Evolutionary conservation across 2,113 vertebrate species (phyloP).

Genomic region (Thinocorus orbignyianus): DNA sequence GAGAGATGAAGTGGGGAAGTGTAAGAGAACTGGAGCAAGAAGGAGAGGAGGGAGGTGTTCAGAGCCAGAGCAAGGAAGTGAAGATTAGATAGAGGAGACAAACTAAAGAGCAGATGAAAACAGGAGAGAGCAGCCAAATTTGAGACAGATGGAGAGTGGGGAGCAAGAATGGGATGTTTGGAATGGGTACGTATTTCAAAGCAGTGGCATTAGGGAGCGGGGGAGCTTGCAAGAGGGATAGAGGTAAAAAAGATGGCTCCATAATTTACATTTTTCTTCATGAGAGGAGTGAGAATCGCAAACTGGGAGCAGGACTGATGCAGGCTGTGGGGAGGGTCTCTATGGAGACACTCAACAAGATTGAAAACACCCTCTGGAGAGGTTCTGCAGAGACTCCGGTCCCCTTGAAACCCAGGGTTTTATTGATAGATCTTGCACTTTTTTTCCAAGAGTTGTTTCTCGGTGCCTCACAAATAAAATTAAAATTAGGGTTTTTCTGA

Average conservation of each 20-base stretch:
- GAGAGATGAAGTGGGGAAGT: neutral
- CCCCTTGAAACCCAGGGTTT: neutral
- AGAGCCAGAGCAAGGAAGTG: conserved; percentile 20
- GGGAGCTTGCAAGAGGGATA: neutral
- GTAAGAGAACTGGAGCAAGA: neutral
- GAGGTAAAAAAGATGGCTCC: neutral
- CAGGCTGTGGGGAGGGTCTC: neutral
- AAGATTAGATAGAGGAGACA: conserved; percentile 13
- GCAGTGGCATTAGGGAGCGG: neutral
- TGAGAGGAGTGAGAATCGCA: neutral
- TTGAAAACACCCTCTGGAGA: neutral
- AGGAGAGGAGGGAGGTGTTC: neutral
- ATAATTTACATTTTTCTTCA: neutral
- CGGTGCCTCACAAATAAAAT: conserved; percentile 21
- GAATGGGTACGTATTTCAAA: neutral
- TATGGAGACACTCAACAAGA: neutral
- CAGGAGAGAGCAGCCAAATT: conserved; percentile 49
- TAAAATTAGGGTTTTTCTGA: conserved; percentile 57
- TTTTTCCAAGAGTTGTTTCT: neutral
- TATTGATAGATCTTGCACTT: neutral
- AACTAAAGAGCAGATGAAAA: conserved; percentile 35
- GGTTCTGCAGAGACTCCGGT: neutral
- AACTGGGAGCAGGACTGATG: neutral
- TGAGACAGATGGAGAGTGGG: conserved; percentile 67
- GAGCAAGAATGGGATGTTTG: neutral